Evolutionary conservation across 2,113 vertebrate genomes (phyloP), one percentile per base, ranked within the genome.

Genomic region (Corapipo altera): DNA sequence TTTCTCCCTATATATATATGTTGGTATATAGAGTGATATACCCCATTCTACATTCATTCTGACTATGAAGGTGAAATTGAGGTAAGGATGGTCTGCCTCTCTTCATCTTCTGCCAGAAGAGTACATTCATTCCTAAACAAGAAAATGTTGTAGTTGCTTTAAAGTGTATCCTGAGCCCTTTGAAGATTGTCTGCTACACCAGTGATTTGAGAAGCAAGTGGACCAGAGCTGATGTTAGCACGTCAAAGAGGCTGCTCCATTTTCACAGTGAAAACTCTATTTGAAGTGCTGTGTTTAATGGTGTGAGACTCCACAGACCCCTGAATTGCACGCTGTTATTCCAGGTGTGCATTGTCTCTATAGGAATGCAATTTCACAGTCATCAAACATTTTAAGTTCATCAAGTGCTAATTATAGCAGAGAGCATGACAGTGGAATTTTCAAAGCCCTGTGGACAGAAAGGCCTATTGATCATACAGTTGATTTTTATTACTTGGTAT

Each of bases 311-410:
- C 85, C 30, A 61, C 39, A 92, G 95, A 92, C 61, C 80, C 74
- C 72, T 89, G 61, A 95, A 91, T 44, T 91, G 64, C 83, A n/a
- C 82, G 89, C 93, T 97, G 93, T 84, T 97, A 84, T 91, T 98
- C 96, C 95, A 98, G 96, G 97, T 97, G 97, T 96, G 91, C 75
- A 51, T 85, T 95, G 80, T 96, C 96, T 96, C 94, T 89, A 74
- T 70, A 97, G 95, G 94, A 96, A 97, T 91, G 89, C 78, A 97
- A 95, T 98, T 98, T 97, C 95, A 97, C 96, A 96, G 93, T 88
- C 94, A 95, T 97, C 97, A 97, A 97, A 96, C 97, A 94, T 93
- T 91, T 94, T 93, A 97, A 97, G 94, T 97, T 97, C 87, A 97
- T 97, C 96, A 96, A 94, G 82, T 95, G 74, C 90, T 97, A 96